Evolutionary conservation across 1,140 invertebrate genomes (phyloP).

Genomic region (Saccostrea cuccullata): DNA sequence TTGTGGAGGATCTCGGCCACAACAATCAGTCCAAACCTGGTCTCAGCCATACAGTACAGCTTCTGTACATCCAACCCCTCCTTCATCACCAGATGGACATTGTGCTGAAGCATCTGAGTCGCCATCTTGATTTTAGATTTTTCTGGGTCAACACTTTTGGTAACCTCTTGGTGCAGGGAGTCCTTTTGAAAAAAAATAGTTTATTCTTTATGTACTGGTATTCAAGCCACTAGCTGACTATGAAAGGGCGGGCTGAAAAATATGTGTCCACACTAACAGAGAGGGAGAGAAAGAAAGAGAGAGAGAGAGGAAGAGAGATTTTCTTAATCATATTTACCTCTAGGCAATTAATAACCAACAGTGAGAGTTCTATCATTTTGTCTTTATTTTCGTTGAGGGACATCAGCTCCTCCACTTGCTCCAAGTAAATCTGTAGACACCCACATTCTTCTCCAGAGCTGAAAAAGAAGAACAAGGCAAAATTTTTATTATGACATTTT

Average conservation of each 20-base stretch:
- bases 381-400: conserved; percentile 16
- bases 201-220: too few species aligned
- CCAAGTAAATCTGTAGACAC: conserved; percentile 36
- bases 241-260: too few species aligned
- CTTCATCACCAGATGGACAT: conserved; percentile 9
- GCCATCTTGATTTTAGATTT: conserved; percentile 35
- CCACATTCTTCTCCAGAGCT: conserved; percentile 32
- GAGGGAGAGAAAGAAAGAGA: background rate
- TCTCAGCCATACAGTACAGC: conserved; percentile 56
- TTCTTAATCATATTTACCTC: conserved; percentile 60
- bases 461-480: background rate
- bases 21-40: conserved; percentile 61
- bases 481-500: too few species aligned
- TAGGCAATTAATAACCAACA: conserved; percentile 69
- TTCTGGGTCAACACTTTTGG: conserved; percentile 33
- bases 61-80: conserved; percentile 49
- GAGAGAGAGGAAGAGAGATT: background rate
- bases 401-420: conserved; percentile 12
- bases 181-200: too few species aligned
- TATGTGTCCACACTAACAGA: too few species aligned
- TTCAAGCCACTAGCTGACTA: too few species aligned
- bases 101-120: conserved; percentile 41
- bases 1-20: conserved; percentile 58
- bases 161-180: conserved; percentile 42
- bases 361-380: conserved; percentile 47